phyloP scores from a whole-genome alignment of 2,113 vertebrate genomes.

The Dipodomys merriami region DNA sequence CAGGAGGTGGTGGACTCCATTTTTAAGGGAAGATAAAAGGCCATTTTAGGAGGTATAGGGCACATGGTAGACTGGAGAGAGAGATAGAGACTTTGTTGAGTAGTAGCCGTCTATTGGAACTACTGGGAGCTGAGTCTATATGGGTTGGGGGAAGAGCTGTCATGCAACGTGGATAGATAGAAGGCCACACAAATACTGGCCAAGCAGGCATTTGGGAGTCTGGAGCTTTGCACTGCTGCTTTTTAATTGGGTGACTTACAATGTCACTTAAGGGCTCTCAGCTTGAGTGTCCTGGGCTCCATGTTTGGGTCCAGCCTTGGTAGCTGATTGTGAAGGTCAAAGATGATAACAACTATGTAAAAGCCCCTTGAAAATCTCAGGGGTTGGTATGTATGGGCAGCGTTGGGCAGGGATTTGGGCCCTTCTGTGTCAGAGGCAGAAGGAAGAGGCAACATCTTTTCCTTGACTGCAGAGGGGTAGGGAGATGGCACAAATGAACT shows the following conservation, averaged over 20 bases:
- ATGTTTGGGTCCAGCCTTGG: not conserved
- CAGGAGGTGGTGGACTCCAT: not conserved
- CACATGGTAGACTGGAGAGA: not conserved
- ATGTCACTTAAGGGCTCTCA: not conserved
- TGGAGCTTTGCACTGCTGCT: not conserved
- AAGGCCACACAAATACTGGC: not conserved
- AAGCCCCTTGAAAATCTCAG: not conserved
- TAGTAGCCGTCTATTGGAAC: not conserved
- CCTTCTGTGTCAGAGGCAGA: not conserved
- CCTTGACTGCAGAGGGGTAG: not conserved
- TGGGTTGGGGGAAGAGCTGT: not conserved
- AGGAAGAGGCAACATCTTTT: not conserved
- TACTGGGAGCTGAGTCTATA: not conserved
- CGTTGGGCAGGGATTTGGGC: not conserved
- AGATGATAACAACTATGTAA: not conserved
- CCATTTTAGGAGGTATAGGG: not conserved
- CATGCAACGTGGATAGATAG: not conserved
- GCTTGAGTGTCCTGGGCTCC: not conserved
- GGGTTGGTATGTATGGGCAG: not conserved
- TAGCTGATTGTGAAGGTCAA: not conserved
- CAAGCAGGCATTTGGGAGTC: not conserved
- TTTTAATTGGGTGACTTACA: not conserved
- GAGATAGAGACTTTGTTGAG: not conserved
- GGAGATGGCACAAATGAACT: rapidly evolving
- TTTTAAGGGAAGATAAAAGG: not conserved